A percentile compares a stretch with the other conserved stretches of the same genome.
These are phyloP conservation scores for Scomber japonicus DNA, from an alignment of 2,113 vertebrate genomes.

Conservation along the genomic window DNA sequence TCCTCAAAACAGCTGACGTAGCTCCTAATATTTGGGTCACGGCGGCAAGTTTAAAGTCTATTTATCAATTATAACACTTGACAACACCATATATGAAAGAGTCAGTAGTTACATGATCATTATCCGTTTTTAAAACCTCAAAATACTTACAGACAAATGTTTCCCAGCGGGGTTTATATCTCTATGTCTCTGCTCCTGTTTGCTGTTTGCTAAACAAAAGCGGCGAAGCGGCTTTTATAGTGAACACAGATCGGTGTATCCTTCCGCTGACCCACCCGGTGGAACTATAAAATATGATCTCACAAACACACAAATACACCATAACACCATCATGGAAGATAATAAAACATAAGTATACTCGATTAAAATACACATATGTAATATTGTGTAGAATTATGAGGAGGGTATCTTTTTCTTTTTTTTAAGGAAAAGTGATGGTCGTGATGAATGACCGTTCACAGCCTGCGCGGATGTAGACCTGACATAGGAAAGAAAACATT, in stretches of 20 bases:
- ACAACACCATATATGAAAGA: accelerated
- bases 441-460: neutral
- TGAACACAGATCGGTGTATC: neutral
- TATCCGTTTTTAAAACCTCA: accelerated
- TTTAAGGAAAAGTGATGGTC: no score
- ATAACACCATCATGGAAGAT: accelerated
- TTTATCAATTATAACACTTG: neutral
- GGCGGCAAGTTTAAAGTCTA: accelerated
- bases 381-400: neutral
- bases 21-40: neutral
- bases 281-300: conserved; percentile 7
- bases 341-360: neutral
- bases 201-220: accelerated
- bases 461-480: conserved; percentile 16
- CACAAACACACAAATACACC: neutral
- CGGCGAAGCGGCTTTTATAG: neutral
- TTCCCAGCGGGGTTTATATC: accelerated
- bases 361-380: neutral
- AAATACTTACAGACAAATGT: conserved; percentile 30
- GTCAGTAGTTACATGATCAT: accelerated
- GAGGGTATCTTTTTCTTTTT: no score
- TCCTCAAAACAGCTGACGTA: neutral
- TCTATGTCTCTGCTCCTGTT: accelerated
- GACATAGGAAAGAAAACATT: neutral
- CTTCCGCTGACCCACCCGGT: conserved; percentile 10